Conservation (phyloP, 2,113 vertebrate genomes). For the Ramphastos sulfuratus region DNA sequence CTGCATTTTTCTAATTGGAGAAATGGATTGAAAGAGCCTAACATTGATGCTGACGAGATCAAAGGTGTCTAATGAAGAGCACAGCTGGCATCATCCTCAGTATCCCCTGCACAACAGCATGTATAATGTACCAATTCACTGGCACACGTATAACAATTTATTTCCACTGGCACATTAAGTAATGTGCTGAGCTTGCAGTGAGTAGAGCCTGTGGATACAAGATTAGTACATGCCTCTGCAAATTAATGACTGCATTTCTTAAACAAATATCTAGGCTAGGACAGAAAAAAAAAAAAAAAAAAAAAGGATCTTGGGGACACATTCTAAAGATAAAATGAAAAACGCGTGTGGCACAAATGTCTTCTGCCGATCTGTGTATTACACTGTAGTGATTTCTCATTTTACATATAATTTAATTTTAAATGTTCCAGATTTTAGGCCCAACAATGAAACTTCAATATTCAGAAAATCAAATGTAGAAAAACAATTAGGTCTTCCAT, state of each 20-base stretch:
- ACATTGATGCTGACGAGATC: neutral
- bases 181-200: neutral
- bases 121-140: neutral
- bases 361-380: neutral
- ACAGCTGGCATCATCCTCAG: neutral
- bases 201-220: neutral
- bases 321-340: neutral
- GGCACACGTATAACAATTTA: neutral
- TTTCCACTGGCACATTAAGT: neutral
- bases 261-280: neutral
- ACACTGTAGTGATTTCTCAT: neutral
- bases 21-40: neutral
- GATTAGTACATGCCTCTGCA: neutral
- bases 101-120: neutral
- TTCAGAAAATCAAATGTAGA: neutral
- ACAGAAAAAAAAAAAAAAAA: neutral
- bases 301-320: neutral
- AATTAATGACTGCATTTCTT: neutral
- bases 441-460: neutral
- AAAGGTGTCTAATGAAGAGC: neutral
- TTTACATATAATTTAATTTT: neutral
- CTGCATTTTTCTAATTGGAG: neutral
- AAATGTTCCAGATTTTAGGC: neutral
- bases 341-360: neutral
- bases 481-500: rapidly evolving